phyloP scores from a whole-genome alignment of 2,888 invertebrate genomes.

The Trimorus sp. region DNA sequence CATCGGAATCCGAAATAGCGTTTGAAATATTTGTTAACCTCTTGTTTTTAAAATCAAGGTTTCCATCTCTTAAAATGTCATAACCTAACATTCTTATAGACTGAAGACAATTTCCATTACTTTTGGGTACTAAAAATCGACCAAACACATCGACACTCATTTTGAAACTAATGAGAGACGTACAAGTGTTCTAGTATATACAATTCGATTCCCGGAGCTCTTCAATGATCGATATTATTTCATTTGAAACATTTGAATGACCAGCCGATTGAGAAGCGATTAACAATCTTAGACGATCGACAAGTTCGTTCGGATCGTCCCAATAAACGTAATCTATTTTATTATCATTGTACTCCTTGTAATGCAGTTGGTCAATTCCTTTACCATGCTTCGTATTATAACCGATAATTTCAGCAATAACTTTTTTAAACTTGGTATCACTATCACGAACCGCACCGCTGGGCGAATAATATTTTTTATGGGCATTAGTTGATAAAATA shows the following conservation, averaged over 20 bases:
- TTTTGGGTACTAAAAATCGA: too few relatives aligned
- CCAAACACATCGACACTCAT: slow-evolving; percentile 28
- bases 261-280: slow-evolving; percentile 59
- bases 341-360: slow-evolving; percentile 14
- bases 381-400: slow-evolving; percentile 2
- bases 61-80: too few relatives aligned
- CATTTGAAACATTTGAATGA: slow-evolving; percentile 50
- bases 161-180: slow-evolving; percentile 1
- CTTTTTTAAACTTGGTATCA: slow-evolving; percentile 23
- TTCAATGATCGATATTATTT: slow-evolving; percentile 62
- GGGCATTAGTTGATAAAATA: slow-evolving; percentile 53
- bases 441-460: slow-evolving; percentile 1
- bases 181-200: slow-evolving; percentile 47
- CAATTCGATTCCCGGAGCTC: slow-evolving; percentile 55
- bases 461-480: slow-evolving; percentile 51
- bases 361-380: not conserved
- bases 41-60: too few relatives aligned
- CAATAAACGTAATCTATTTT: slow-evolving; percentile 56
- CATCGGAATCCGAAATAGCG: too few relatives aligned
- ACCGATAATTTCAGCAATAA: slow-evolving; percentile 14
- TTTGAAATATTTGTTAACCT: too few relatives aligned
- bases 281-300: slow-evolving; percentile 57
- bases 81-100: too few relatives aligned
- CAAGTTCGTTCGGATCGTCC: slow-evolving; percentile 64
- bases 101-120: too few relatives aligned